phyloP scores from a whole-genome alignment of 2,797 vertebrate species.

The Ptychadena robeensis region DNA sequence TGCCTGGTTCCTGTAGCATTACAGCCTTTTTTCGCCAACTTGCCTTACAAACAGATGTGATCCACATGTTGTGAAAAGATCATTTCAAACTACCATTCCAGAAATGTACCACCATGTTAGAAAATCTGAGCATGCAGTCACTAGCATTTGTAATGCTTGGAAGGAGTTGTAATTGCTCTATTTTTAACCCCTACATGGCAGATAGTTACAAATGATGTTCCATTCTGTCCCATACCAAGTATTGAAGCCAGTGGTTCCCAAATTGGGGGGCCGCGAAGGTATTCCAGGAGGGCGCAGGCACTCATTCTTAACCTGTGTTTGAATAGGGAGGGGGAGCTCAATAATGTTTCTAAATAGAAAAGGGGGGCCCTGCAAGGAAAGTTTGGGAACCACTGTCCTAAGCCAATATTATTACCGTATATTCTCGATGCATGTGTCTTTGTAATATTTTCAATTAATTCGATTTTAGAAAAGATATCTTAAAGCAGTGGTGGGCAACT shows the following conservation, averaged over 20 bases:
- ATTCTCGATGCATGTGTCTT: too few relatives aligned
- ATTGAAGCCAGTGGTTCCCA: not conserved
- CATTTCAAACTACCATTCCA: not conserved
- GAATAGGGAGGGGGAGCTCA: too few relatives aligned
- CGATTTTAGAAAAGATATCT: too few relatives aligned
- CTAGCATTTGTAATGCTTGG: not conserved
- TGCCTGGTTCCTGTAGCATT: not conserved
- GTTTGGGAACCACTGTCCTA: too few relatives aligned
- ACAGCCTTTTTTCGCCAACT: not conserved
- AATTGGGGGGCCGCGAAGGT: too few relatives aligned
- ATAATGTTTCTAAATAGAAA: too few relatives aligned
- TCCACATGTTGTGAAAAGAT: not conserved
- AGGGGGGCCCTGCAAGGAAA: too few relatives aligned
- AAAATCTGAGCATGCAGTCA: not conserved
- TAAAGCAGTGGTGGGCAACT: too few relatives aligned
- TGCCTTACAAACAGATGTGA: not conserved
- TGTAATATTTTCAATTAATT: too few relatives aligned
- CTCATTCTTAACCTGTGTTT: too few relatives aligned
- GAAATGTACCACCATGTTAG: not conserved
- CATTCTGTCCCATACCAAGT: not conserved
- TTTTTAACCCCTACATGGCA: not conserved
- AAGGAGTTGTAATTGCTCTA: not conserved
- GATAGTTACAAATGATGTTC: not conserved
- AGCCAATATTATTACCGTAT: too few relatives aligned
- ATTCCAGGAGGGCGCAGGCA: too few relatives aligned